Percentiles rank a stretch among this genome's conserved stretches.
These are phyloP conservation scores for Drosophila pegasa DNA, from an alignment of 2,888 invertebrate genomes.

Conservation along the genomic window DNA sequence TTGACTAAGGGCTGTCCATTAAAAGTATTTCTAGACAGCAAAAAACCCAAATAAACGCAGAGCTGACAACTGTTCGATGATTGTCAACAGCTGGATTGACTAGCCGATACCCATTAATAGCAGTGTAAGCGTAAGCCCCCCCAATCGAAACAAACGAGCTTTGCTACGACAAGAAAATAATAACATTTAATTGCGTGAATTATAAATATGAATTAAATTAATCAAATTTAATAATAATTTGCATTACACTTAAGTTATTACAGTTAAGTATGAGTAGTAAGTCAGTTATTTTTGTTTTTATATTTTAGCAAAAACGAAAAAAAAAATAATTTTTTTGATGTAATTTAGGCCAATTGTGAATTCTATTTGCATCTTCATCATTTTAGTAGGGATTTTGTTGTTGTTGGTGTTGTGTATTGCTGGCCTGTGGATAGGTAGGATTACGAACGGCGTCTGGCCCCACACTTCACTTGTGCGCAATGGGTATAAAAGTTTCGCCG, in stretches of 20 bases:
- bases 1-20: not conserved
- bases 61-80: not conserved
- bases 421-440: slow-evolving; percentile 21
- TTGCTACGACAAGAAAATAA: slow-evolving; percentile 67
- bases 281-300: slow-evolving; percentile 68
- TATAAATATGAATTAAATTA: slow-evolving; percentile 80
- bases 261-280: slow-evolving; percentile 79
- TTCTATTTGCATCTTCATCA: slow-evolving; percentile 13
- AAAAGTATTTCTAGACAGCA: too few species aligned
- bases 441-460: not conserved
- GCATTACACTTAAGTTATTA: slow-evolving; percentile 76
- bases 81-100: not conserved
- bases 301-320: slow-evolving; percentile 63
- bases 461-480: slow-evolving; percentile 83
- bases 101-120: not conserved
- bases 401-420: slow-evolving; percentile 17
- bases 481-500: slow-evolving; percentile 85
- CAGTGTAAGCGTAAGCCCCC: too few species aligned
- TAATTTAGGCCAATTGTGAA: slow-evolving; percentile 41
- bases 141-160: not conserved
- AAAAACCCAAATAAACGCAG: too few species aligned
- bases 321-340: slow-evolving; percentile 38
- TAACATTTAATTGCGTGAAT: slow-evolving; percentile 77
- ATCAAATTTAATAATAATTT: slow-evolving; percentile 80
- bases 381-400: slow-evolving; percentile 31